Evolutionary conservation across 2,113 vertebrate species (phyloP).

Genomic region (Lophotis ruficrista): DNA sequence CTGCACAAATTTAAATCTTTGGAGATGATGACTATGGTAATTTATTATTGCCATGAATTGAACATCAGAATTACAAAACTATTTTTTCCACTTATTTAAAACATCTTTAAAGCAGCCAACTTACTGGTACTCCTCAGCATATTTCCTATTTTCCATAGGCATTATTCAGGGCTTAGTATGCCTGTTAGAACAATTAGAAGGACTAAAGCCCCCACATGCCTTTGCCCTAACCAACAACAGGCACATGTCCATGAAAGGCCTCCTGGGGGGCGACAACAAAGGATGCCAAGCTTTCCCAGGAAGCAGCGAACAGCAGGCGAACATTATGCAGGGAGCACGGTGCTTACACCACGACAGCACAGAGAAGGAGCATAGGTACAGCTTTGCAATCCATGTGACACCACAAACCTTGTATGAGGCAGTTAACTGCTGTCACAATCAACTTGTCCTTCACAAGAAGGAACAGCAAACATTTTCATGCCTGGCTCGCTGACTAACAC

Average conservation of each 20-base stretch:
- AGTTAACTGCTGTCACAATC: background rate
- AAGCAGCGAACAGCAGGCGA: background rate
- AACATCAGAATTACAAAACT: background rate
- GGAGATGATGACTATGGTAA: background rate
- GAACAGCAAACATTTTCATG: background rate
- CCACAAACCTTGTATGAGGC: background rate
- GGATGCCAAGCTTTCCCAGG: background rate
- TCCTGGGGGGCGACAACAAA: background rate
- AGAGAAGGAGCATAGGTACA: background rate
- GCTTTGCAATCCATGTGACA: background rate
- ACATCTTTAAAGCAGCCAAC: background rate
- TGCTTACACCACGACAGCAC: background rate
- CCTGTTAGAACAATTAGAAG: background rate
- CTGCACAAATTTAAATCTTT: background rate
- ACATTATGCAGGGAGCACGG: rapidly evolving
- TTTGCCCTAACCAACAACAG: background rate
- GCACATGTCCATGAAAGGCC: background rate
- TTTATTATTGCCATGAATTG: background rate
- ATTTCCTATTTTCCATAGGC: background rate
- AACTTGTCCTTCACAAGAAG: background rate
- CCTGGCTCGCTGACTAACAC: background rate
- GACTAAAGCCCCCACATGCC: background rate
- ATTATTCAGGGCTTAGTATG: background rate
- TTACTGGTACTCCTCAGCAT: background rate
- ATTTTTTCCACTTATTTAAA: background rate